A percentile compares a stretch with the other conserved stretches of the same genome.
phyloP scores from a whole-genome alignment of 2,888 invertebrate genomes.

The Selenia dentaria region DNA sequence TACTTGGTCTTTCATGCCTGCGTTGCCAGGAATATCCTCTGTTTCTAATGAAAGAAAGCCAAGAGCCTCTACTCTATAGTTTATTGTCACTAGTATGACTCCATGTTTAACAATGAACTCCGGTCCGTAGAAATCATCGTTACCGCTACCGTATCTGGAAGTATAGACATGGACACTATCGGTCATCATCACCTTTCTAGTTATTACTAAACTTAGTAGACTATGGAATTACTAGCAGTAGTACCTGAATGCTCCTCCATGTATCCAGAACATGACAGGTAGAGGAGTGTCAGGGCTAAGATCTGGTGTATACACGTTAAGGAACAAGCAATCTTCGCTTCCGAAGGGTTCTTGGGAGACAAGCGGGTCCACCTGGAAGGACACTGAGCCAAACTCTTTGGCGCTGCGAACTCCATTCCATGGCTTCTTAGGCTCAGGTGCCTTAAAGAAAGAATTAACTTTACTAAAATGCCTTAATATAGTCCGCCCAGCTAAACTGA shows the following conservation, averaged over 20 bases:
- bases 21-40: constrained; percentile 70
- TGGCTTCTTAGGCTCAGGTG: constrained; percentile 54
- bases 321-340: constrained; percentile 66
- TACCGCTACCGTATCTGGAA: constrained; percentile 51
- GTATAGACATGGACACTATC: too few species aligned
- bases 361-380: constrained; percentile 49
- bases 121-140: constrained; percentile 61
- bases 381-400: constrained; percentile 53
- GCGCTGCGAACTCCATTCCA: constrained; percentile 66
- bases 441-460: constrained; percentile 44
- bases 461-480: too few species aligned
- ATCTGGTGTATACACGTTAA: constrained; percentile 68
- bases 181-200: too few species aligned
- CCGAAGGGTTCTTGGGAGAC: constrained; percentile 30
- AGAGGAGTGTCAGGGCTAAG: constrained; percentile 40
- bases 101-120: constrained; percentile 62
- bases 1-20: constrained; percentile 77
- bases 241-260: constrained; percentile 57
- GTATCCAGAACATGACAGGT: constrained; percentile 70
- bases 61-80: constrained; percentile 66
- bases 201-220: too few species aligned
- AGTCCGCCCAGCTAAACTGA: too few species aligned
- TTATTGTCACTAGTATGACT: constrained; percentile 66
- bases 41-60: constrained; percentile 69
- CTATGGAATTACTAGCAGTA: too few species aligned